Evolutionary conservation across 2,113 vertebrate species (phyloP).

Genomic region (Corythornis madagascariensis): DNA sequence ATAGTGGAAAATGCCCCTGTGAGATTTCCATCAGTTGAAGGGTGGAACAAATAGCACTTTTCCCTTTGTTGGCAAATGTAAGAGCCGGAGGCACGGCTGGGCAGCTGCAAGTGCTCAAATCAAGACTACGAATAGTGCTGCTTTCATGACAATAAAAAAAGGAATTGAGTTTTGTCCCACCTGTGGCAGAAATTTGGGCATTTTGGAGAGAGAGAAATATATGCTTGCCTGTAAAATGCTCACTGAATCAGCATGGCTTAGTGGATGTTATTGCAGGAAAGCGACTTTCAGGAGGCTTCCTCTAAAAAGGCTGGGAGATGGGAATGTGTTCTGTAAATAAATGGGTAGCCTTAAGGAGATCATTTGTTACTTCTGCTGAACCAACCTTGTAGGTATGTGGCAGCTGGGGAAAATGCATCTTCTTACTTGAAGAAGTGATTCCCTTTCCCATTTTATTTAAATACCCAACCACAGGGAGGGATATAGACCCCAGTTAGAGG

Average conservation of each 20-base stretch:
- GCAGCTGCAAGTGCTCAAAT: neutral
- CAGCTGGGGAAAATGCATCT: slow-evolving; percentile 1
- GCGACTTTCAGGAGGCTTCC: neutral
- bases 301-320: neutral
- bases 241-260: neutral
- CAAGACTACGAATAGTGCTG: neutral
- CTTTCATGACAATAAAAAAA: neutral
- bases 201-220: neutral
- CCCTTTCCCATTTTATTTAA: slow-evolving; percentile 19
- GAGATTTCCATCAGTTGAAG: neutral
- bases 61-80: neutral
- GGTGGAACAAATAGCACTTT: neutral
- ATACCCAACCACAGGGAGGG: neutral
- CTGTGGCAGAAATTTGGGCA: neutral
- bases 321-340: slow-evolving; percentile 21
- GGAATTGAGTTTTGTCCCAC: neutral
- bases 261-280: neutral
- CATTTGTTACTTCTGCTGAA: neutral
- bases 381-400: neutral
- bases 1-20: neutral
- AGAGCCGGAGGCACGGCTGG: neutral
- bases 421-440: neutral
- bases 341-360: slow-evolving; percentile 2
- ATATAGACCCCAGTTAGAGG: neutral
- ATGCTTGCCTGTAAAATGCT: neutral